Evolutionary conservation across 2,113 vertebrate genomes (phyloP).

Genomic region (Microcebus griseorufus): DNA sequence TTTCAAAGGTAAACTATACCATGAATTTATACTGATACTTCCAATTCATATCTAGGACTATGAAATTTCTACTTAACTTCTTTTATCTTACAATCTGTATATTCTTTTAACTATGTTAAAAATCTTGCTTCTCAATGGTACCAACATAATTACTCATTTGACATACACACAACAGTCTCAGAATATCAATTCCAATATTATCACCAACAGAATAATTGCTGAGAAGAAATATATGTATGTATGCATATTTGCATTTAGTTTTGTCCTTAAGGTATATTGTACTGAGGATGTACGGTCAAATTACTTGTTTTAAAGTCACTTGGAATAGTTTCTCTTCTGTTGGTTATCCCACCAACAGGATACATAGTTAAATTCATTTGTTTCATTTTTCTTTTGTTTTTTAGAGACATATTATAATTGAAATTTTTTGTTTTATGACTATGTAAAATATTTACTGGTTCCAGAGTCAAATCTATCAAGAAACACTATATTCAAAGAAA

Average conservation of each 20-base stretch:
- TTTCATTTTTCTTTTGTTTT: background rate
- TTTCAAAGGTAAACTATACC: slow-evolving; percentile 12
- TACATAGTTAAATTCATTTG: background rate
- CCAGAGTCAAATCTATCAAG: background rate
- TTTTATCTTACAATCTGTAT: background rate
- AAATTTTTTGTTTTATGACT: slow-evolving; percentile 41
- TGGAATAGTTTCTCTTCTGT: background rate
- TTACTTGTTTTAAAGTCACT: slow-evolving; percentile 25
- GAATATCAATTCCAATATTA: background rate
- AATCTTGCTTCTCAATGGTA: background rate
- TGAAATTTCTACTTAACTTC: background rate
- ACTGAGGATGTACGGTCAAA: background rate
- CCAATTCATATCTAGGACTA: background rate
- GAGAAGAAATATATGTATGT: background rate
- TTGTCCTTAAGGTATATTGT: background rate
- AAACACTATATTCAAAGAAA: background rate
- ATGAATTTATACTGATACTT: background rate
- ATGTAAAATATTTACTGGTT: slow-evolving; percentile 17
- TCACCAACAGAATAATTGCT: background rate
- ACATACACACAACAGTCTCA: background rate
- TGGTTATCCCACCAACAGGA: background rate
- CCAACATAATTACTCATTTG: background rate
- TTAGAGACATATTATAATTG: background rate
- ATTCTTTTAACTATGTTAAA: background rate
- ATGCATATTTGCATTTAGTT: background rate